These are phyloP conservation scores for Isichthys henryi DNA, from an alignment of 2,113 vertebrate genomes.

Conservation along the genomic window DNA sequence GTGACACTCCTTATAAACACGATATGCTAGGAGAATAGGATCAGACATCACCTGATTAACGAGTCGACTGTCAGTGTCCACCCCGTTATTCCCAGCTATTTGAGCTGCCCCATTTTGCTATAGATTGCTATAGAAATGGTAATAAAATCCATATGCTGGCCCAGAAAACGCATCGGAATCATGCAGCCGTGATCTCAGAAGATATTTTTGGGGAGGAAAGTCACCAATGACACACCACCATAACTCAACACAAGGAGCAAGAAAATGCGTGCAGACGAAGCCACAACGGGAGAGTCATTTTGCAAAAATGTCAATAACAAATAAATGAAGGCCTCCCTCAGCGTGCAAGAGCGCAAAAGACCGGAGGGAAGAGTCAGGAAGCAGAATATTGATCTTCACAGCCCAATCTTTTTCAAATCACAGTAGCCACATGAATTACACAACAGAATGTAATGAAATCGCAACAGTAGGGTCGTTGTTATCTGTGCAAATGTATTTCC, in stretches of 20 bases:
- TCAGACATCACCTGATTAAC: background rate
- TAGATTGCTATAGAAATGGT: background rate
- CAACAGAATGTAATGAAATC: background rate
- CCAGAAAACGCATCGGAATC: background rate
- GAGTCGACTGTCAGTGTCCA: background rate
- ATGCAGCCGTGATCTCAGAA: background rate
- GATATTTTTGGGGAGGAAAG: background rate
- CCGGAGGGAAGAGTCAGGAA: background rate
- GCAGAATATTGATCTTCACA: background rate
- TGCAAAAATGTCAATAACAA: constrained; percentile 5
- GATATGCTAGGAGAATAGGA: background rate
- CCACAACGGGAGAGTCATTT: background rate
- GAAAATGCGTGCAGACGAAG: background rate
- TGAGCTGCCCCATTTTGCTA: background rate
- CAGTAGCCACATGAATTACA: constrained; percentile 9
- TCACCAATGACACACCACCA: background rate
- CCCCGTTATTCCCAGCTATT: background rate
- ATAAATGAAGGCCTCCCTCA: constrained; percentile 1
- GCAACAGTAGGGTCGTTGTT: background rate
- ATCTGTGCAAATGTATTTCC: background rate
- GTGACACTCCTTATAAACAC: background rate
- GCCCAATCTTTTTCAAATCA: background rate
- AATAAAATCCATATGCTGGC: background rate
- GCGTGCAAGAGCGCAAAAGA: background rate
- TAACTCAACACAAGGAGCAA: background rate